Evolutionary conservation across 2,888 invertebrate species (phyloP).

Genomic region (Acleris literana): DNA sequence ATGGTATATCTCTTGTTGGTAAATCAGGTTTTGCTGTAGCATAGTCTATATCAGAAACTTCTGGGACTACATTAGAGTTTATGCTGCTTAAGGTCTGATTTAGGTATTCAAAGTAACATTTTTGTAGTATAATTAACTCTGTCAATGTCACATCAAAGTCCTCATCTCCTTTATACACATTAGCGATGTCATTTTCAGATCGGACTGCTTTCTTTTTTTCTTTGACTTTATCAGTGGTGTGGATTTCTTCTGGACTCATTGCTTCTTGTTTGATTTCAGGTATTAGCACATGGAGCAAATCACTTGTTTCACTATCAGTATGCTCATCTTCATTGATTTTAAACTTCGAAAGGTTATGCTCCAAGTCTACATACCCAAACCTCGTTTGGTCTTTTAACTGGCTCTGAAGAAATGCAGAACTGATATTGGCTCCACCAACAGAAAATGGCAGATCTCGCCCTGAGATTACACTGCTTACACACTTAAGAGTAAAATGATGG

Average conservation of each 20-base stretch:
- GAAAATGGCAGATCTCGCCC: conserved; percentile 67
- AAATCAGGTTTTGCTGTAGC: conserved; percentile 50
- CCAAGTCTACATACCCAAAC: conserved; percentile 66
- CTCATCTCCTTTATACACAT: conserved; percentile 65
- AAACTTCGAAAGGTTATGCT: conserved; percentile 45
- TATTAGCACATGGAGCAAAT: conserved; percentile 50
- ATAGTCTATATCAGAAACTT: conserved; percentile 61
- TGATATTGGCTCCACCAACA: conserved; percentile 71
- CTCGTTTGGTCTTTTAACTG: conserved; percentile 59
- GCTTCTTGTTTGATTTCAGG: conserved; percentile 52
- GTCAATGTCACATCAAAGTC: conserved; percentile 76
- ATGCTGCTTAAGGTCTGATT: conserved; percentile 54
- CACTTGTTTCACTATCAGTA: conserved; percentile 37
- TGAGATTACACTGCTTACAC: conserved; percentile 65
- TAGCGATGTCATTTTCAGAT: conserved; percentile 44
- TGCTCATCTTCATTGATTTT: conserved; percentile 37
- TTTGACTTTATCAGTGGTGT: conserved; percentile 46
- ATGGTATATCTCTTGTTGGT: conserved; percentile 51
- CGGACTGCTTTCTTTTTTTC: conserved; percentile 41
- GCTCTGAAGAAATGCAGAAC: conserved; percentile 63
- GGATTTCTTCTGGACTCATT: conserved; percentile 46
- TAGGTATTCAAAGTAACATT: conserved; percentile 72
- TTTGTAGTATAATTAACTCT: conserved; percentile 71
- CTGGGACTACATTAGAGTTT: conserved; percentile 58
- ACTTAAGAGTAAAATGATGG: conserved; percentile 76